These are phyloP conservation scores for Drosophila sordidapex DNA, from an alignment of 2,888 invertebrate genomes.

Conservation along the genomic window DNA sequence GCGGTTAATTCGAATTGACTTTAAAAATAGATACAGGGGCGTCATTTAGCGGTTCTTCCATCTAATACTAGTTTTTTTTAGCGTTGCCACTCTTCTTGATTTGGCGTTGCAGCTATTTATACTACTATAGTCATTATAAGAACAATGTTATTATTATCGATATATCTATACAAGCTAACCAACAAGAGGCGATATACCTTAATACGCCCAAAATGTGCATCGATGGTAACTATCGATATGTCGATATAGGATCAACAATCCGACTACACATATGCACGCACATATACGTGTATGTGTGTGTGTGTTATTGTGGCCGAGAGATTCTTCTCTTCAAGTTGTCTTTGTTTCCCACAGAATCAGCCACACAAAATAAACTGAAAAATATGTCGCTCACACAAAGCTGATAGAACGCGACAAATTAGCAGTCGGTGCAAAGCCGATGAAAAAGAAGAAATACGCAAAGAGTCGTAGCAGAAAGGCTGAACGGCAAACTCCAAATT, in stretches of 20 bases:
- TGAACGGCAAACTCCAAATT: slow-evolving; percentile 13
- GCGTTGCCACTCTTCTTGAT: slow-evolving; percentile 8
- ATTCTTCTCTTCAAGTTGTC: slow-evolving; percentile 43
- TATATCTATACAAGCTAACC: too few species aligned
- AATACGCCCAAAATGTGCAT: not conserved
- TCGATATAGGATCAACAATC: slow-evolving; percentile 57
- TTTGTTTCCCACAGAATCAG: slow-evolving; percentile 49
- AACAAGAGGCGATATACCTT: not conserved
- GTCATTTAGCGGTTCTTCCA: slow-evolving; percentile 5
- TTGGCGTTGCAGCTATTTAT: not conserved
- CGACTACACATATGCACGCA: slow-evolving; percentile 14
- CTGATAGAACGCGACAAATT: slow-evolving; percentile 30
- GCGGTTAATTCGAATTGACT: not conserved
- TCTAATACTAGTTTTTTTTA: not conserved
- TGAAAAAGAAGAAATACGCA: not conserved
- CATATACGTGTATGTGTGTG: slow-evolving; percentile 19
- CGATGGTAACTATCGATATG: slow-evolving; percentile 31
- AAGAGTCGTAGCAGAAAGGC: slow-evolving; percentile 4
- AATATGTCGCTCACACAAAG: slow-evolving; percentile 40
- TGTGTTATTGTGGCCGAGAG: slow-evolving; percentile 53
- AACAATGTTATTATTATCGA: not conserved
- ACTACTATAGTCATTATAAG: not conserved
- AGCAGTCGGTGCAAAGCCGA: slow-evolving; percentile 10
- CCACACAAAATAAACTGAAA: slow-evolving; percentile 16
- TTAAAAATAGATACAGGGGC: not conserved